Percentiles rank a stretch among this genome's conserved stretches.
These are phyloP conservation scores for Drosophila rufa DNA, from an alignment of 1,140 invertebrate species.

Conservation along the genomic window DNA sequence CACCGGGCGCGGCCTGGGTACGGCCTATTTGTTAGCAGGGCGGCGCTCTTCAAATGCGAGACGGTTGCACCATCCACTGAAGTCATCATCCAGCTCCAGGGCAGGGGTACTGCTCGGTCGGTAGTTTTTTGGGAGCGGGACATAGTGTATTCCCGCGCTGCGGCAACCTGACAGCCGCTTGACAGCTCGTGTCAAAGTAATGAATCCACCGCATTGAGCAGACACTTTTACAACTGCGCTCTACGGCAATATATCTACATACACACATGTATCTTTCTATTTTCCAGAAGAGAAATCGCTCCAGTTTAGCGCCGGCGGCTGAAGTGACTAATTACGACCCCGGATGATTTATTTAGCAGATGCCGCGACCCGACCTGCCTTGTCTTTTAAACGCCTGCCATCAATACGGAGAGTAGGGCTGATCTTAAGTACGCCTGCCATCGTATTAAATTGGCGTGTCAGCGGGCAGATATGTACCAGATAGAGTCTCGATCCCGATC, in stretches of 20 bases:
- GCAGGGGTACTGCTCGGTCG: conserved; percentile 12
- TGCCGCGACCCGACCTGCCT: conserved; percentile 61
- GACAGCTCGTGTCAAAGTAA: conserved; percentile 85
- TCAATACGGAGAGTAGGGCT: conserved; percentile 38
- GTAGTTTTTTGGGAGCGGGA: conserved; percentile 30
- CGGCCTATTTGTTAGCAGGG: conserved; percentile 77
- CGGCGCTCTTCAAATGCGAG: conserved; percentile 77
- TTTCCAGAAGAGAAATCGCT: conserved; percentile 66
- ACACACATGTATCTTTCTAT: conserved; percentile 10
- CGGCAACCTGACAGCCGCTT: conserved; percentile 82
- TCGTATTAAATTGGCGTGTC: conserved; percentile 39
- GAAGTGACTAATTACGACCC: conserved; percentile 80
- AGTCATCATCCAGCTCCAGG: conserved; percentile 59
- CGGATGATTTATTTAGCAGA: conserved; percentile 80
- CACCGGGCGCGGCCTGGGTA: conserved; percentile 57
- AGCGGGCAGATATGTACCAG: conserved; percentile 39
- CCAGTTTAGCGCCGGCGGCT: conserved; percentile 78
- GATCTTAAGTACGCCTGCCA: conserved; percentile 35
- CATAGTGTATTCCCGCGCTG: conserved; percentile 72
- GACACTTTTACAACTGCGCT: conserved; percentile 78
- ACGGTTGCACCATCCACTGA: conserved; percentile 54
- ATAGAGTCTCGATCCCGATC: conserved; percentile 43
- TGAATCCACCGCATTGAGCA: conserved; percentile 82
- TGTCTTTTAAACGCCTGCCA: conserved; percentile 62
- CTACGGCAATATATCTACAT: conserved; percentile 31